Evolutionary conservation across 2,888 invertebrate genomes (phyloP), one percentile per base, ranked within the genome.

Genomic region (Nephrotoma guestfalica): DNA sequence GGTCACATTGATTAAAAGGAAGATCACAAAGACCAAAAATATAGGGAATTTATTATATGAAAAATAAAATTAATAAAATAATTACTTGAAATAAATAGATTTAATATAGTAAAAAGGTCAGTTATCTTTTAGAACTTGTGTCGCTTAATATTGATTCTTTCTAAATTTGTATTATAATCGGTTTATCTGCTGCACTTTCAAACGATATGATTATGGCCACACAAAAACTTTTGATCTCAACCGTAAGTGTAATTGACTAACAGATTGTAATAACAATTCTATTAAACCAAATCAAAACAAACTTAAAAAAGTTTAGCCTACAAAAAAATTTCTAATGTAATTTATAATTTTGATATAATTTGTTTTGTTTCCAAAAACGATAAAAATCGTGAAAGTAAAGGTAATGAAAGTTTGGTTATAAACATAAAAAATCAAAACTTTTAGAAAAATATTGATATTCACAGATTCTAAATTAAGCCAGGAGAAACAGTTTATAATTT

Each of bases 1-100:
- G 18, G 71, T 71, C 18, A 30, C 30, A 7, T 30, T 71, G 71
- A 71, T 71, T 51, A 51, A 15, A 18, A 71, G 71, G 11, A 71
- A 71, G 30, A 71, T 71, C 71, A 71, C 7, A 41, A 87, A 15
- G 84, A 87, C 51, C 41, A 83, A 86, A 86, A 87, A 87, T 57
- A 57, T 57, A 30, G 51, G 15, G 15, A 57, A 71, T 11, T 71
- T 71, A 71, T 71, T 30, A 30, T 83, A 45, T 86, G 83, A 87
- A 86, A 45, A 41, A 87, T 51, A 87, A 45, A 86, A 57, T 85
- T 45, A 42, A 40, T 7, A 83, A 83, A 40, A 41, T 7, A 83
- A 83, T 83, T 41, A 83, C 40, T 83, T 11, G 9, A 83, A 83
- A 83, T 41, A 83, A 83, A 83, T 4, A 47, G 11, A 6, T 15